Evolutionary conservation across 1,140 invertebrate genomes (phyloP).

Genomic region (Littorina saxatilis): DNA sequence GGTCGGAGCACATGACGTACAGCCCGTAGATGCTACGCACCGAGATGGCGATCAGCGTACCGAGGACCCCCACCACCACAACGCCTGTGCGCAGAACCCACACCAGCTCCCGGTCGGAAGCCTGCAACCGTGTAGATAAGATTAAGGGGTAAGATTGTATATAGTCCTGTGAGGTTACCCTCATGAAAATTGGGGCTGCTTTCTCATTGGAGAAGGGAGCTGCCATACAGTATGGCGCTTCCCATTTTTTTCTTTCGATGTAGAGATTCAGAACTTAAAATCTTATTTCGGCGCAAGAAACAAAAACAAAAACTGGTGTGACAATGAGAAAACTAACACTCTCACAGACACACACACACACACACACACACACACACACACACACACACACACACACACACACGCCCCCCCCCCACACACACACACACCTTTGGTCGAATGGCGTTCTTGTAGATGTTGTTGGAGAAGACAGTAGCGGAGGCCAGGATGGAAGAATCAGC

Average conservation of each 20-base stretch:
- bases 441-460: constrained; percentile 97
- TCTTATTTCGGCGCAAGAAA: too few relatives aligned
- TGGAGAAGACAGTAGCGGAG: constrained; percentile 97
- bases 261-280: too few relatives aligned
- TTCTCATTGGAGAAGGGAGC: too few relatives aligned
- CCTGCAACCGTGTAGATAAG: constrained; percentile 47
- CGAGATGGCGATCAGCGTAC: constrained; percentile 54
- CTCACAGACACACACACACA: too few relatives aligned
- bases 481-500: constrained; percentile 97
- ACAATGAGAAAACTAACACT: too few relatives aligned
- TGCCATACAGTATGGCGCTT: too few relatives aligned
- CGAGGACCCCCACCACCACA: constrained; percentile 45
- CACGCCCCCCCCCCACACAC: too few relatives aligned
- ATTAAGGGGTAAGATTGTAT: constrained; percentile 18
- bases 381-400: too few relatives aligned
- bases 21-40: constrained; percentile 57
- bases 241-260: too few relatives aligned
- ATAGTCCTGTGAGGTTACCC: too few relatives aligned
- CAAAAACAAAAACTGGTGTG: too few relatives aligned
- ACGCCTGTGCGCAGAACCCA: constrained; percentile 54
- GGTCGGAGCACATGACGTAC: constrained; percentile 59
- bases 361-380: too few relatives aligned
- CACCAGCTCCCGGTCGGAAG: constrained; percentile 47
- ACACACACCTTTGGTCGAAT: constrained; percentile 87
- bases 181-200: neutral